phyloP scores from a whole-genome alignment of 2,888 invertebrate genomes.

The Prosapia bicincta region DNA sequence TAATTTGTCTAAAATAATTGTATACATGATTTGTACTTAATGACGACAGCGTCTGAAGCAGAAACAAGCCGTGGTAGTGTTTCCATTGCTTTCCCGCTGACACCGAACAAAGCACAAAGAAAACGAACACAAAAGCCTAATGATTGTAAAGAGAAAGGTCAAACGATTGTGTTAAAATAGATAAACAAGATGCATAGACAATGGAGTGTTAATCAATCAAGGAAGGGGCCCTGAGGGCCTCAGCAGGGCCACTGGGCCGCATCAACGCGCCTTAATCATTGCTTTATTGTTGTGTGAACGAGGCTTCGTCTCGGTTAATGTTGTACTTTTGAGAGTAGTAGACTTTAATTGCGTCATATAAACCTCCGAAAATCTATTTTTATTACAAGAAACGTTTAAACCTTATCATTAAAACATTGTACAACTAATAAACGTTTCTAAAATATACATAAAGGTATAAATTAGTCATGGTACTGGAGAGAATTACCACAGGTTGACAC shows the following conservation, averaged over 20 bases:
- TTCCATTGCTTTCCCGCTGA: background rate
- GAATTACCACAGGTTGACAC: no score
- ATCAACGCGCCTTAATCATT: background rate
- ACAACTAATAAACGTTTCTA: no score
- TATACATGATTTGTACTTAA: background rate
- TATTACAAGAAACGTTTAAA: no score
- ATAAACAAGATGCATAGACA: background rate
- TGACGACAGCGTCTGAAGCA: background rate
- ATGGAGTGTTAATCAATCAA: background rate
- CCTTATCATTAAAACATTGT: no score
- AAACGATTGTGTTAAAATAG: background rate
- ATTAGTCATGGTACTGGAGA: no score
- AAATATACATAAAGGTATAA: no score
- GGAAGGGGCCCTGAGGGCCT: background rate
- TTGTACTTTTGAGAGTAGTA: background rate
- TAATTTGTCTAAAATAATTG: no score
- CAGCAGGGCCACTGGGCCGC: background rate
- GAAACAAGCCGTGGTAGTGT: background rate
- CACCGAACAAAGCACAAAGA: background rate
- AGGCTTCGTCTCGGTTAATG: no score
- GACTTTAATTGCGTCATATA: no score
- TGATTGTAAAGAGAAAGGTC: background rate
- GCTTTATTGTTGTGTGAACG: background rate
- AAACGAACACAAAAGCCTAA: background rate
- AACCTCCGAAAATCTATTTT: no score